These are phyloP conservation scores for Ophthalmolycus amberensis DNA, from an alignment of 2,113 vertebrate genomes.

Conservation along the genomic window DNA sequence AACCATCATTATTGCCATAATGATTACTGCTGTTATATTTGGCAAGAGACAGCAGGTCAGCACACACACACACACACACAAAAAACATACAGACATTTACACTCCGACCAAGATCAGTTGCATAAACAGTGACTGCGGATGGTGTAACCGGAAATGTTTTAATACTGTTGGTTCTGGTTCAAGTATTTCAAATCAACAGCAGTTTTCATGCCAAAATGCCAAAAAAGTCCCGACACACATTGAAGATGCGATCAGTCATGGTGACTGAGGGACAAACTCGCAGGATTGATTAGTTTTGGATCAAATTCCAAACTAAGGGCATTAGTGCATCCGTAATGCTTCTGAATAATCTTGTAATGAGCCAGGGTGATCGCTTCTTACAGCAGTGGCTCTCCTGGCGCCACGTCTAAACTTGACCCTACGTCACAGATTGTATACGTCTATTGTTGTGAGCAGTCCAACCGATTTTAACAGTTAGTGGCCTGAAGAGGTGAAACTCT, in stretches of 20 bases:
- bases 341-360: background rate
- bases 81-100: background rate
- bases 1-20: constrained; percentile 59
- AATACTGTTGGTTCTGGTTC: constrained; percentile 11
- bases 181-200: constrained; percentile 30
- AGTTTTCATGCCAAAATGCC: background rate
- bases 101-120: background rate
- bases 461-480: background rate
- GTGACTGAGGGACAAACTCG: background rate
- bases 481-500: background rate
- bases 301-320: background rate
- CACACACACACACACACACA: constrained; percentile 8
- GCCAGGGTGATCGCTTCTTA: background rate
- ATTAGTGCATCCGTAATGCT: background rate
- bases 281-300: background rate
- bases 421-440: background rate
- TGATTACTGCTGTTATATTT: constrained; percentile 62
- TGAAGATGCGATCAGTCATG: background rate
- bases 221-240: background rate
- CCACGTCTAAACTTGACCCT: background rate
- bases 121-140: constrained; percentile 10
- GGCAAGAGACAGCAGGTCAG: constrained; percentile 44
- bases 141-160: constrained; percentile 11
- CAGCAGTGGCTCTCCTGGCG: background rate
- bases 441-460: background rate